Conservation (phyloP, 2,888 invertebrate species). For the Poecilus cupreus region DNA sequence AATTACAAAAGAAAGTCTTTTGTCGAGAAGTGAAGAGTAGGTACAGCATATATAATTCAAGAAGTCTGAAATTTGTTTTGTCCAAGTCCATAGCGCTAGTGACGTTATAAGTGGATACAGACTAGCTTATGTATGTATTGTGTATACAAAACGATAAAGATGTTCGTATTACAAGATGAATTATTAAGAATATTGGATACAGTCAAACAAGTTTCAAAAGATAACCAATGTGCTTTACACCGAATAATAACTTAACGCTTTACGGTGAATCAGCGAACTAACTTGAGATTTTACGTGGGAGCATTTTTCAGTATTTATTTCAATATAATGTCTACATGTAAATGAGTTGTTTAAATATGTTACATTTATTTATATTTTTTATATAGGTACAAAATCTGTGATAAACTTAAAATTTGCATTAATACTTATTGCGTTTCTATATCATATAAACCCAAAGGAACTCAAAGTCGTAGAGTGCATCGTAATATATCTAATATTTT, state of each 20-base stretch:
- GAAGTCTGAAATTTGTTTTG: background rate
- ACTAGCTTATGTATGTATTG: background rate
- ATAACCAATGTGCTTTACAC: background rate
- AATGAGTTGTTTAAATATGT: no score
- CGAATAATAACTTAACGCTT: background rate
- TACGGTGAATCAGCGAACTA: background rate
- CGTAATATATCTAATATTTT: no score
- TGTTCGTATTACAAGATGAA: background rate
- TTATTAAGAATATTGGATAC: background rate
- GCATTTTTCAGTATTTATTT: no score
- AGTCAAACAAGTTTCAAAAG: background rate
- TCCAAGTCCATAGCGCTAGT: background rate
- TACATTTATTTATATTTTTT: no score
- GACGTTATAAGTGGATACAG: background rate
- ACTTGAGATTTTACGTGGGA: no score
- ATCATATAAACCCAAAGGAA: no score
- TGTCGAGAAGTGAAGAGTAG: background rate
- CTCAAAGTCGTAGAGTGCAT: no score
- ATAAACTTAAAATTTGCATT: no score
- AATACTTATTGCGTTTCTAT: no score
- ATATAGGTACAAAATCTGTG: no score
- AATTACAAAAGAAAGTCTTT: background rate
- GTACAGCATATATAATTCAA: background rate
- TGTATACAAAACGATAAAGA: background rate
- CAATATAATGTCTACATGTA: no score